phyloP scores from a whole-genome alignment of 1,140 invertebrate species.

The Vanessa tameamea region DNA sequence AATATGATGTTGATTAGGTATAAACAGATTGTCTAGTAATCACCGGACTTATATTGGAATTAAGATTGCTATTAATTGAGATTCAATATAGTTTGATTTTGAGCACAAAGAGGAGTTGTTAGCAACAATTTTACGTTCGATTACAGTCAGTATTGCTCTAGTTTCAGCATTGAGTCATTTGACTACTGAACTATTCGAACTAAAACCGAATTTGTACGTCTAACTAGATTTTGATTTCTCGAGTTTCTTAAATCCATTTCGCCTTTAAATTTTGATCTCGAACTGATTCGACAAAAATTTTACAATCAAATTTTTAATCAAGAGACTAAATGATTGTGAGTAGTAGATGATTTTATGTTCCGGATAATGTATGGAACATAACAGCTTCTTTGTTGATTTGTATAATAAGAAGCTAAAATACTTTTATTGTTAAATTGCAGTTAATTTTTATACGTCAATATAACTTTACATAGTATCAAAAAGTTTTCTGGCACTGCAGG shows the following conservation, averaged over 20 bases:
- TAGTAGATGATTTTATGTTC: too few relatives aligned
- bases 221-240: constrained; percentile 3
- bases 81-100: constrained; percentile 1
- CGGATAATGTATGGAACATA: background rate
- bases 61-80: constrained; percentile 7
- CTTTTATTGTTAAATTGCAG: background rate
- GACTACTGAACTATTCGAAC: constrained; percentile 5
- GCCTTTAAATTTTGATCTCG: background rate
- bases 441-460: constrained; percentile 17
- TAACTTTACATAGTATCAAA: constrained; percentile 14
- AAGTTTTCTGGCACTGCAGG: constrained; percentile 11
- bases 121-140: constrained; percentile 17
- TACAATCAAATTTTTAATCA: background rate
- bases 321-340: too few relatives aligned
- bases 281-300: background rate
- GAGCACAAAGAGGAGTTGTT: constrained; percentile 6
- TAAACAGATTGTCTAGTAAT: background rate
- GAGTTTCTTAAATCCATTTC: background rate
- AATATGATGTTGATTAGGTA: background rate
- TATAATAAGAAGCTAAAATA: background rate
- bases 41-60: background rate
- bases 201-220: constrained; percentile 2
- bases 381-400: background rate
- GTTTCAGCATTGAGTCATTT: constrained; percentile 16
- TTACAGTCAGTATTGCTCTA: constrained; percentile 14